Evolutionary conservation across 2,888 invertebrate genomes (phyloP).

Genomic region (Geotrupes spiniger): DNA sequence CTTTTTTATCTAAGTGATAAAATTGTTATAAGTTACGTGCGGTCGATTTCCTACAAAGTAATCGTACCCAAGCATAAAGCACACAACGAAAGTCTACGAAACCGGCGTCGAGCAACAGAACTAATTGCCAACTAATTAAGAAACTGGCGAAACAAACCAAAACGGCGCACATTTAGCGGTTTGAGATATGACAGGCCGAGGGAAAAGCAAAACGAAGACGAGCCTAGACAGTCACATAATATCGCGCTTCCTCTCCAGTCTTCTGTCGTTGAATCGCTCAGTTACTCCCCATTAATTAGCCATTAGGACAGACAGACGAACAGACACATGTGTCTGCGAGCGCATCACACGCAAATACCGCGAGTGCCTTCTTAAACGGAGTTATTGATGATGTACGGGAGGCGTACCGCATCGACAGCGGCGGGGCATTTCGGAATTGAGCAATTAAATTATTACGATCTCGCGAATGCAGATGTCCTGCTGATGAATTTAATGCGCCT

Average conservation of each 20-base stretch:
- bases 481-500: too few species aligned
- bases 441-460: too few species aligned
- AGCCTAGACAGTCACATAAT: constrained; percentile 34
- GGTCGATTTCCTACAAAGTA: too few species aligned
- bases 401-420: too few species aligned
- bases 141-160: constrained; percentile 29
- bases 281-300: constrained; percentile 33
- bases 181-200: constrained; percentile 23
- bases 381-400: too few species aligned
- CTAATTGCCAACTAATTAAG: constrained; percentile 41
- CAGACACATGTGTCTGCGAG: constrained; percentile 25
- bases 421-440: too few species aligned
- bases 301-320: constrained; percentile 32
- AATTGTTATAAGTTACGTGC: too few species aligned
- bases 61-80: too few species aligned
- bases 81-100: too few species aligned
- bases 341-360: constrained; percentile 21
- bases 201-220: constrained; percentile 28
- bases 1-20: too few species aligned
- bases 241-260: constrained; percentile 38
- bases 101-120: constrained; percentile 22
- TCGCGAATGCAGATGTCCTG: too few species aligned
- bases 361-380: constrained; percentile 9
- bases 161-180: constrained; percentile 6
- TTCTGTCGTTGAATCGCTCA: constrained; percentile 31